Percentiles rank a stretch among this genome's conserved stretches.
Evolutionary conservation across 2,797 vertebrate genomes (phyloP).

Genomic region (Micropoecilia bifurca): DNA sequence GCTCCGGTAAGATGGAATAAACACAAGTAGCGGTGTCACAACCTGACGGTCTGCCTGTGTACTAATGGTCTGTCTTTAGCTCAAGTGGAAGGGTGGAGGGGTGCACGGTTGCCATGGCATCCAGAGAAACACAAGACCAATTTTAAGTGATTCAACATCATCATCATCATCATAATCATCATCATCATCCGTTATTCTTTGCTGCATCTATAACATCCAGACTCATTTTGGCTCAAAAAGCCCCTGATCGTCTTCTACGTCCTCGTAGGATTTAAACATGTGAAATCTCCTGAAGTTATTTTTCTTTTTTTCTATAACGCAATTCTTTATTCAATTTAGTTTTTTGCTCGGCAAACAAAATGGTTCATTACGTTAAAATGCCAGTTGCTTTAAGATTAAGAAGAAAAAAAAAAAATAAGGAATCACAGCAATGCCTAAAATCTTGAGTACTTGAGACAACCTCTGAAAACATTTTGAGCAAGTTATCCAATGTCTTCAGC

Average conservation of each 20-base stretch:
- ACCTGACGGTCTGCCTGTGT: conserved; percentile 2
- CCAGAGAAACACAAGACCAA: conserved; percentile 31
- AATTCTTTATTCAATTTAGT: neutral
- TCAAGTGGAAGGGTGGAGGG: neutral
- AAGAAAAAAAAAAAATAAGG: neutral
- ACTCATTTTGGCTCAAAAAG: neutral
- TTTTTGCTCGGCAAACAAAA: neutral
- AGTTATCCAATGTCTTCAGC: neutral
- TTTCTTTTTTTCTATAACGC: neutral
- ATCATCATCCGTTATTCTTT: neutral
- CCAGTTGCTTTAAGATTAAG: neutral
- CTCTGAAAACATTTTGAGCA: neutral
- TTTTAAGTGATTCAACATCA: neutral
- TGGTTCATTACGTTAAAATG: neutral
- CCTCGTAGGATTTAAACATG: neutral
- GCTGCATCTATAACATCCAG: neutral
- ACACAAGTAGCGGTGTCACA: neutral
- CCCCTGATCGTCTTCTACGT: neutral
- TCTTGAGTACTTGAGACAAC: neutral
- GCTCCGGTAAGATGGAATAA: neutral
- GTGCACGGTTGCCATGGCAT: conserved; percentile 56
- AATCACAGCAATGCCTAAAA: neutral
- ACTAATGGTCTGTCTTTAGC: conserved; percentile 1
- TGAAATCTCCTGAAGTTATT: neutral
- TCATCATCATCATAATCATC: neutral